Evolutionary conservation across 2,888 invertebrate genomes (phyloP).

Genomic region (Drosophila sordidula): DNA sequence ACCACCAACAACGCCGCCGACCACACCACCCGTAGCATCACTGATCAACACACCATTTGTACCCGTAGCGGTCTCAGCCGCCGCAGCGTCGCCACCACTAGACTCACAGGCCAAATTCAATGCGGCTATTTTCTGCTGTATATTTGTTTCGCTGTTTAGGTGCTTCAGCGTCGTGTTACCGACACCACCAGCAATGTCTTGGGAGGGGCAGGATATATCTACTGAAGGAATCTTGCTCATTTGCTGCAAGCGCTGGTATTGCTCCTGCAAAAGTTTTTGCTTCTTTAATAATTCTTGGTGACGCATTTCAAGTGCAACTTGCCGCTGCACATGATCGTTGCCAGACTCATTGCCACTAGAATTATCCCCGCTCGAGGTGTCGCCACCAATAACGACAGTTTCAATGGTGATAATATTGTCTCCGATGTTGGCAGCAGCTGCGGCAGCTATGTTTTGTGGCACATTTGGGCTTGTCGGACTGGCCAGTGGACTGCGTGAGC

Average conservation of each 20-base stretch:
- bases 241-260: constrained; percentile 95
- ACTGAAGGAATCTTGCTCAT: constrained; percentile 92
- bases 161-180: constrained; percentile 89
- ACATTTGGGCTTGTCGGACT: constrained; percentile 92
- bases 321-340: constrained; percentile 90
- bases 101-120: constrained; percentile 62
- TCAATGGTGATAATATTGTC: constrained; percentile 44
- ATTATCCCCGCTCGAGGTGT: constrained; percentile 86
- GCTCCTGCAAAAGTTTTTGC: constrained; percentile 95
- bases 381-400: constrained; percentile 49
- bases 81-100: constrained; percentile 54
- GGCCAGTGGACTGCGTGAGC: constrained; percentile 94
- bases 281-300: constrained; percentile 95
- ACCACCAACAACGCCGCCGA: constrained; percentile 55
- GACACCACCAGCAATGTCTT: constrained; percentile 18
- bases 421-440: constrained; percentile 78
- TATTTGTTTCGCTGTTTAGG: constrained; percentile 94
- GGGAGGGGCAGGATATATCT: constrained; percentile 87
- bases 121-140: constrained; percentile 88
- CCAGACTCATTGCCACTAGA: constrained; percentile 92
- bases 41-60: constrained; percentile 73
- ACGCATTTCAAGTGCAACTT: constrained; percentile 92
- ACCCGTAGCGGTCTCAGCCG: constrained; percentile 69
- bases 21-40: constrained; percentile 67
- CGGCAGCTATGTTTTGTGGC: constrained; percentile 87